phyloP scores from a whole-genome alignment of 1,140 invertebrate species.

The Dufourea novaeangliae region DNA sequence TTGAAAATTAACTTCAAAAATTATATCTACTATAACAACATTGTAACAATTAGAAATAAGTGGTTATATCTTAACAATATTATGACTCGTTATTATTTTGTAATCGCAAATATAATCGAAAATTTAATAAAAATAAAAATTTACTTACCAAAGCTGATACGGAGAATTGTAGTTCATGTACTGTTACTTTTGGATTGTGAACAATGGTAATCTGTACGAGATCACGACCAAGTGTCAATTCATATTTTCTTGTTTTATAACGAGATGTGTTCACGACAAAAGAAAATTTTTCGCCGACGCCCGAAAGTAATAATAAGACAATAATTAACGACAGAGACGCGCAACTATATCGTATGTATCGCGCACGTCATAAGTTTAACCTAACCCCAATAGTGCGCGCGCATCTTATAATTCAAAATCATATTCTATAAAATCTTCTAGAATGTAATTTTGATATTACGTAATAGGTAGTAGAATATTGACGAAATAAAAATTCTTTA shows the following conservation, averaged over 20 bases:
- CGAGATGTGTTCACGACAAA: neutral
- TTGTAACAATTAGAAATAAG: neutral
- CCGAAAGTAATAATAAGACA: constrained; percentile 44
- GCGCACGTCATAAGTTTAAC: constrained; percentile 63
- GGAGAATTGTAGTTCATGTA: constrained; percentile 9
- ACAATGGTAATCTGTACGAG: neutral
- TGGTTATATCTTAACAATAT: neutral
- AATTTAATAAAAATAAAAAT: neutral
- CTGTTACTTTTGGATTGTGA: constrained; percentile 9
- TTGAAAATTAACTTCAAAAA: neutral
- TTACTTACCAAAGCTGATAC: constrained; percentile 28
- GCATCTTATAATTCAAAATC: constrained; percentile 50
- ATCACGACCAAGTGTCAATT: constrained; percentile 3
- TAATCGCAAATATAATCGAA: neutral
- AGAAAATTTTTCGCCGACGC: constrained; percentile 16
- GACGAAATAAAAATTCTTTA: neutral
- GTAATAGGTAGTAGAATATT: too few species aligned
- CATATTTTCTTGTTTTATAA: neutral
- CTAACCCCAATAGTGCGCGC: constrained; percentile 67
- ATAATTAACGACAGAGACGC: constrained; percentile 60
- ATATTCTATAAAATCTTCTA: constrained; percentile 4
- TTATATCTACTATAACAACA: neutral
- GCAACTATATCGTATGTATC: constrained; percentile 45
- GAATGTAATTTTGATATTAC: neutral
- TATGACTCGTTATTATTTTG: neutral